Evolutionary conservation across 2,888 invertebrate species (phyloP).

Genomic region (Biston stratarius): DNA sequence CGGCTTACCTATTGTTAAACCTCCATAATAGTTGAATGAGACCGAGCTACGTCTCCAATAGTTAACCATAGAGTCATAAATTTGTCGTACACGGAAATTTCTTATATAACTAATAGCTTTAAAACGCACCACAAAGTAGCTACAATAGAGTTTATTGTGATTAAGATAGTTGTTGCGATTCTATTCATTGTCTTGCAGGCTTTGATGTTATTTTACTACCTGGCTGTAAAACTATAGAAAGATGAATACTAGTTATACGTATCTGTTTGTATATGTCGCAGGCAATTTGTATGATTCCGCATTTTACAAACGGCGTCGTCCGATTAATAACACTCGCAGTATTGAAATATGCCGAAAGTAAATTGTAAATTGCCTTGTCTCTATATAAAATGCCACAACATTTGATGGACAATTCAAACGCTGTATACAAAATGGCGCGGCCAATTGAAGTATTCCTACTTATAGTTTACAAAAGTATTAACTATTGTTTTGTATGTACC

Average conservation of each 20-base stretch:
- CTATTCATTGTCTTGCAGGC: slow-evolving; percentile 10
- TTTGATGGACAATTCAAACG: no score
- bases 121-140: slow-evolving; percentile 17
- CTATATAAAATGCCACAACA: no score
- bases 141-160: slow-evolving; percentile 24
- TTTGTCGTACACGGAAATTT: slow-evolving; percentile 15
- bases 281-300: no score
- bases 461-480: no score
- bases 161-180: slow-evolving; percentile 11
- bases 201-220: slow-evolving; percentile 3
- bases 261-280: neutral
- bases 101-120: slow-evolving; percentile 18
- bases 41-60: slow-evolving; percentile 6
- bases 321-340: no score
- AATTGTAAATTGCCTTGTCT: no score
- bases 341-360: no score
- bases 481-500: no score
- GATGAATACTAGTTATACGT: neutral
- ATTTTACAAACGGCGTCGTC: no score
- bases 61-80: neutral
- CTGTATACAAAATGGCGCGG: no score
- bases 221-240: neutral
- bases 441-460: no score
- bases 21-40: neutral
- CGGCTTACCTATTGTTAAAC: neutral